phyloP scores from a whole-genome alignment of 2,888 invertebrate species.

The Cacoxenus indagator region DNA sequence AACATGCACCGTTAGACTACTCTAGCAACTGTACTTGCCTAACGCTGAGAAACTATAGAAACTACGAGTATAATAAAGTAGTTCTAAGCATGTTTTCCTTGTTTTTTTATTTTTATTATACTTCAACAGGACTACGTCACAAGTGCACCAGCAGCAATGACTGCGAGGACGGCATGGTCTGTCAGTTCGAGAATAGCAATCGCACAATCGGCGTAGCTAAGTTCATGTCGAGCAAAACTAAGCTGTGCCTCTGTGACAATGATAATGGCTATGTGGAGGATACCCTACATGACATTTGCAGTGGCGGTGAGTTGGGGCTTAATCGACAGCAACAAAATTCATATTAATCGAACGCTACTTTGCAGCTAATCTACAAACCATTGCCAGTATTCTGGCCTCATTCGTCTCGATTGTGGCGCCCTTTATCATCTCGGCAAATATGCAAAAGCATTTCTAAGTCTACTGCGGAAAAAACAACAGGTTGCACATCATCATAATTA shows the following conservation, averaged over 20 bases:
- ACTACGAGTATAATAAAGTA: no score
- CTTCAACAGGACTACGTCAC: slow-evolving; percentile 70
- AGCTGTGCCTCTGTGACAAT: slow-evolving; percentile 75
- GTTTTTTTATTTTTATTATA: no score
- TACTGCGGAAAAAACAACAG: background rate
- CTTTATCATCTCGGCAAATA: slow-evolving; percentile 53
- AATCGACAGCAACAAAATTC: background rate
- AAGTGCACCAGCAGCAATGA: slow-evolving; percentile 76
- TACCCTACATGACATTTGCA: slow-evolving; percentile 74
- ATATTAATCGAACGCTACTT: slow-evolving; percentile 19
- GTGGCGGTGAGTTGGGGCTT: slow-evolving; percentile 68
- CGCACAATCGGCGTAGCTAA: slow-evolving; percentile 69
- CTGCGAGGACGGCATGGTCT: slow-evolving; percentile 77
- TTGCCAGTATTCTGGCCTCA: slow-evolving; percentile 56
- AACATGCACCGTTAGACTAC: no score
- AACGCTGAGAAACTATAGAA: no score
- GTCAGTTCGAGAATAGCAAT: slow-evolving; percentile 74
- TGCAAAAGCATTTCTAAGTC: slow-evolving; percentile 58
- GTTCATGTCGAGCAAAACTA: slow-evolving; percentile 71
- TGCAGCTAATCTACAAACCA: slow-evolving; percentile 53
- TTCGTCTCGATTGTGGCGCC: slow-evolving; percentile 55
- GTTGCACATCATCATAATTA: background rate
- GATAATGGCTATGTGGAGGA: slow-evolving; percentile 77
- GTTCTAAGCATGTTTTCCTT: no score
- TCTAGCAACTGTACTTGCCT: no score